Percentiles rank a stretch among this genome's conserved stretches.
phyloP scores from a whole-genome alignment of 2,797 vertebrate species.

The Sorex maritimensis region DNA sequence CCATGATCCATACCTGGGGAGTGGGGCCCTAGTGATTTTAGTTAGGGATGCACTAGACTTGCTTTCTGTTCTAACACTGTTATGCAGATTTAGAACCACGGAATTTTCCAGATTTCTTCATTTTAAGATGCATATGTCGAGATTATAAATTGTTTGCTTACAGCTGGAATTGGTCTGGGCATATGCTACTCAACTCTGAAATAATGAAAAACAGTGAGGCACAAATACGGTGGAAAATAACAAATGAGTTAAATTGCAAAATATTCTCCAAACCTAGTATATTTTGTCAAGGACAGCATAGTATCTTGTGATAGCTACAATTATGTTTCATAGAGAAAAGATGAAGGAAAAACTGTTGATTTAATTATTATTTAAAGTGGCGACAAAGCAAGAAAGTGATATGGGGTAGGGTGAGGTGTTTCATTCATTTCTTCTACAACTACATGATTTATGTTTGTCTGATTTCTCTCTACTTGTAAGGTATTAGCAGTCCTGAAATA shows the following conservation, averaged over 20 bases:
- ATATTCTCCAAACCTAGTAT: not conserved
- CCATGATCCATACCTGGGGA: not conserved
- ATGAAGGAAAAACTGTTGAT: not conserved
- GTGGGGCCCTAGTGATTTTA: not conserved
- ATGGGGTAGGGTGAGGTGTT: no score
- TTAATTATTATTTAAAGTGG: not conserved
- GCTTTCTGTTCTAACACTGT: not conserved
- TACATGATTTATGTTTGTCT: not conserved
- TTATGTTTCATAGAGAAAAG: not conserved
- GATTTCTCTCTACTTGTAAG: not conserved
- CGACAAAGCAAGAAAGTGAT: not conserved
- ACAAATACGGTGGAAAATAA: not conserved
- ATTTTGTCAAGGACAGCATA: constrained; percentile 27
- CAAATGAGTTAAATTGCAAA: constrained; percentile 56
- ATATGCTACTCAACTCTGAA: constrained; percentile 7
- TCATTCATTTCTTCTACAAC: not conserved
- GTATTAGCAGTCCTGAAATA: not conserved
- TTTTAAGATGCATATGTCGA: constrained; percentile 40
- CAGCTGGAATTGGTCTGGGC: constrained; percentile 8
- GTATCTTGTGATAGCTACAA: constrained; percentile 29
- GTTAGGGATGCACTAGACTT: not conserved
- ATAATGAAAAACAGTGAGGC: not conserved
- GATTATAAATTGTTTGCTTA: not conserved
- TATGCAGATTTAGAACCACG: not conserved
- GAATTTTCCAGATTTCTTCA: constrained; percentile 46